Conservation (phyloP, 92 coral and sea anemone species). For the Parazoanthus swiftii region DNA sequence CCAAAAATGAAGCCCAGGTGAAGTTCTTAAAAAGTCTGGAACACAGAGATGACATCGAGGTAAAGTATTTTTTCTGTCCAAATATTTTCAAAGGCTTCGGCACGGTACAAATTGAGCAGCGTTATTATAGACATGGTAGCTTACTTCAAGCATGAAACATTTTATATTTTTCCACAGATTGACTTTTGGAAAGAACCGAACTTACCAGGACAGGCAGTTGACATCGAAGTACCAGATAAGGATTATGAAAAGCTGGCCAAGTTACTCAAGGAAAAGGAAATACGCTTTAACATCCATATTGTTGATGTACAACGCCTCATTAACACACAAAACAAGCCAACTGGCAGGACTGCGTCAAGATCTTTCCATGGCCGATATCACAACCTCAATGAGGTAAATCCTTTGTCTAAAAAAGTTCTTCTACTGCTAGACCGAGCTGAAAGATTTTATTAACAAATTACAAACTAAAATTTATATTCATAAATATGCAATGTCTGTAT, state of each 20-base stretch:
- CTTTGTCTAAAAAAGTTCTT: too few species aligned
- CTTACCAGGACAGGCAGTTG: conserved; percentile 26
- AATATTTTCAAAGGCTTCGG: background rate
- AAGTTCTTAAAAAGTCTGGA: conserved; percentile 22
- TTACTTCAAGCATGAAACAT: too few species aligned
- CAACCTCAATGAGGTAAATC: conserved; percentile 7
- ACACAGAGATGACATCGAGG: conserved; percentile 8
- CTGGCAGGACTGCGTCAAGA: background rate
- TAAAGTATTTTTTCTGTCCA: background rate
- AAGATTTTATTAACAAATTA: too few species aligned
- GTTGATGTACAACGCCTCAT: conserved; percentile 3
- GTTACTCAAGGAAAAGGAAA: conserved; percentile 1
- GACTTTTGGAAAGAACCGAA: conserved; percentile 30
- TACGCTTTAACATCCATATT: conserved; percentile 15
- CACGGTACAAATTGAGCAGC: background rate
- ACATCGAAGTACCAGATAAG: conserved; percentile 13
- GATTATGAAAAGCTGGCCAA: conserved; percentile 22
- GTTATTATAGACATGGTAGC: too few species aligned
- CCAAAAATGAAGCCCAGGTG: conserved; percentile 44
- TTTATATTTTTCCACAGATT: background rate
- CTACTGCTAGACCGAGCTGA: too few species aligned
- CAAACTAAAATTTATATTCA: too few species aligned
- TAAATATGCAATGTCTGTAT: too few species aligned
- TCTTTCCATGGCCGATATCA: conserved; percentile 26
- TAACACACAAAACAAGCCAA: background rate